Conservation (phyloP, 2,797 vertebrate species). For the Hipposideros larvatus region DNA sequence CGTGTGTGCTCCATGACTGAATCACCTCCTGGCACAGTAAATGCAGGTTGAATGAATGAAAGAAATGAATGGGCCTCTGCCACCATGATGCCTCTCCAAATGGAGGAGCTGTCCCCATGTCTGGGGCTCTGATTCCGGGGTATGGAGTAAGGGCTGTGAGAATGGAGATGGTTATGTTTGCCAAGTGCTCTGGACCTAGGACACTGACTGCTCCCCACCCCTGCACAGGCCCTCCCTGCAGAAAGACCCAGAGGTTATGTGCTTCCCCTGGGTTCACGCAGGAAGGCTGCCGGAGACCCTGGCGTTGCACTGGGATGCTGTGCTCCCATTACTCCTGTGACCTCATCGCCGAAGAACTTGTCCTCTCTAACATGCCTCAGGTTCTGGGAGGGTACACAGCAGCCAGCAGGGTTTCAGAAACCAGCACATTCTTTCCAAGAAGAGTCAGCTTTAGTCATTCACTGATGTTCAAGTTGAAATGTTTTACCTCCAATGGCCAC, state of each 20-base stretch:
- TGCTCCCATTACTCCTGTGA: slow-evolving; percentile 34
- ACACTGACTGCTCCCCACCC: background rate
- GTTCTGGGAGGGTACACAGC: slow-evolving; percentile 53
- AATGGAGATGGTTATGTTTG: background rate
- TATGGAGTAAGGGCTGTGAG: background rate
- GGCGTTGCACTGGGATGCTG: background rate
- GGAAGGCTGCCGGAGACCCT: background rate
- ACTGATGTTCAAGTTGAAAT: background rate
- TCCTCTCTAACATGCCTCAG: slow-evolving; percentile 47
- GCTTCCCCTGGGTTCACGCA: background rate
- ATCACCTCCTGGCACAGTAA: background rate
- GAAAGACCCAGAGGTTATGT: accelerated
- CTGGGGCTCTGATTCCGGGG: background rate
- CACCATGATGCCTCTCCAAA: background rate
- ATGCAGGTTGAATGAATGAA: background rate
- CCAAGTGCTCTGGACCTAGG: background rate
- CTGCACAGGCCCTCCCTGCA: background rate
- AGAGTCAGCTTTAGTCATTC: slow-evolving; percentile 75
- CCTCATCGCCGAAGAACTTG: slow-evolving; percentile 72
- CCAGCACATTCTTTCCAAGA: slow-evolving; percentile 81
- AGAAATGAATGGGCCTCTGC: background rate
- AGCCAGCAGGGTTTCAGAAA: slow-evolving; percentile 74
- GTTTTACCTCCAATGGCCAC: slow-evolving; percentile 48
- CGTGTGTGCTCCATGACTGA: background rate
- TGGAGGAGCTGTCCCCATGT: background rate